Percentiles rank a stretch among this genome's conserved stretches.
These are phyloP conservation scores for Gasteruption jaculator DNA, from an alignment of 2,888 invertebrate species.

Conservation along the genomic window DNA sequence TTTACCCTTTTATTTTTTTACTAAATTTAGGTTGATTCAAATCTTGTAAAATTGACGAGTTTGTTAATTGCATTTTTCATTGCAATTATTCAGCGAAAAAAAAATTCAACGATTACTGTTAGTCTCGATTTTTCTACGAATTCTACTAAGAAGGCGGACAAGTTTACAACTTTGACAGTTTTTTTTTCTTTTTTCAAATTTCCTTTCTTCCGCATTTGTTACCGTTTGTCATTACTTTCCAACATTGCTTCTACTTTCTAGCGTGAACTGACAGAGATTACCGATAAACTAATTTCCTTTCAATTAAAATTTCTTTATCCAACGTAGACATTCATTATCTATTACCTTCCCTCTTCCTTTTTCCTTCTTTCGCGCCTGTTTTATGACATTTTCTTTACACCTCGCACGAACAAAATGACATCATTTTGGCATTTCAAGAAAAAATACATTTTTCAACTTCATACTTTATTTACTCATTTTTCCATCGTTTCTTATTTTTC, in stretches of 20 bases:
- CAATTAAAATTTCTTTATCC: conserved; percentile 18
- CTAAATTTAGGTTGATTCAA: too few species aligned
- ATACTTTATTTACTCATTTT: conserved; percentile 22
- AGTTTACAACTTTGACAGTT: conserved; percentile 32
- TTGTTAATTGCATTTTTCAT: too few species aligned
- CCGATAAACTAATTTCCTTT: too few species aligned
- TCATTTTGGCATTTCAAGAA: conserved; percentile 52
- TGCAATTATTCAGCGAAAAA: too few species aligned
- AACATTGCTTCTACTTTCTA: too few species aligned
- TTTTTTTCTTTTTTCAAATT: conserved; percentile 16
- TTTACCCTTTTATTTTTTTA: too few species aligned
- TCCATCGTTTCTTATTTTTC: conserved; percentile 10
- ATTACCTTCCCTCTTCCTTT: conserved; percentile 19
- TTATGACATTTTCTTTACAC: conserved; percentile 42
- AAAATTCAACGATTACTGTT: too few species aligned
- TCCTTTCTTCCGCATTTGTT: conserved; percentile 11
- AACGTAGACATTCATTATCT: conserved; percentile 15
- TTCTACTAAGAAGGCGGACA: too few species aligned
- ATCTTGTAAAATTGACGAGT: too few species aligned
- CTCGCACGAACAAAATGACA: conserved; percentile 51
- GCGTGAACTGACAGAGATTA: too few species aligned
- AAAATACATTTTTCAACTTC: conserved; percentile 47
- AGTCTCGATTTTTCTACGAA: too few species aligned
- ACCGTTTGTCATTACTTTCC: too few species aligned
- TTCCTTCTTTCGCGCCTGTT: conserved; percentile 40